Evolutionary conservation across 2,888 invertebrate species (phyloP).

Genomic region (Ormyrus pomaceus): DNA sequence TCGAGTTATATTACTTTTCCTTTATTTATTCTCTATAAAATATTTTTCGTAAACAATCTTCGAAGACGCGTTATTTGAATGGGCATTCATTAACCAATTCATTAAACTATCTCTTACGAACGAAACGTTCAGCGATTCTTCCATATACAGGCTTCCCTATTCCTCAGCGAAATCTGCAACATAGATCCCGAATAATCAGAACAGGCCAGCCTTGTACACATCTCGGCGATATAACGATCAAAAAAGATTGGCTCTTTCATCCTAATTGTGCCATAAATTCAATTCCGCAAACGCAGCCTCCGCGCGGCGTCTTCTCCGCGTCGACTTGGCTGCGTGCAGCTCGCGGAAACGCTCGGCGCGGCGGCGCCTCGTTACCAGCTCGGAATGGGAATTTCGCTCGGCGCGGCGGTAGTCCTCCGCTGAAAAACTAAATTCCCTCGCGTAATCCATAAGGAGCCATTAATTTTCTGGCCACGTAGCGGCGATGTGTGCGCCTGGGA

Average conservation of each 20-base stretch:
- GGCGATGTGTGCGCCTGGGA: conserved; percentile 13
- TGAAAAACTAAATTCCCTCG: conserved; percentile 29
- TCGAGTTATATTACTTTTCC: conserved; percentile 23
- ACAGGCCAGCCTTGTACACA: conserved; percentile 8
- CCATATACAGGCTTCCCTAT: background rate
- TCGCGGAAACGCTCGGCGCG: conserved; percentile 6
- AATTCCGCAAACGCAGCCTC: conserved; percentile 8
- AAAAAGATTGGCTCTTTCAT: conserved; percentile 25
- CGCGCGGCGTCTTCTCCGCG: background rate
- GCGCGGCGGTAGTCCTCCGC: too few species aligned
- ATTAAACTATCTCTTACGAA: background rate
- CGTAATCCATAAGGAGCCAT: conserved; percentile 44
- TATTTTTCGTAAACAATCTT: background rate
- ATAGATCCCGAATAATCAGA: background rate
- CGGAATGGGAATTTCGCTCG: conserved; percentile 12
- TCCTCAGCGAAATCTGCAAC: background rate
- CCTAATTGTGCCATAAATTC: conserved; percentile 44
- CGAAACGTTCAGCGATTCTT: background rate
- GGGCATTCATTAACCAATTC: too few species aligned
- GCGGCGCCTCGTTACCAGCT: conserved; percentile 26
- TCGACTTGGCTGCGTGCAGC: conserved; percentile 1
- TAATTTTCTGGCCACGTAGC: conserved; percentile 51
- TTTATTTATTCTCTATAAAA: background rate
- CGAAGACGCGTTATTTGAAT: background rate
- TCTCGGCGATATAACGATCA: conserved; percentile 14